Base-by-base conservation (phyloP, 2,113 vertebrate genomes). In the Pogonocichla stellata region DNA sequence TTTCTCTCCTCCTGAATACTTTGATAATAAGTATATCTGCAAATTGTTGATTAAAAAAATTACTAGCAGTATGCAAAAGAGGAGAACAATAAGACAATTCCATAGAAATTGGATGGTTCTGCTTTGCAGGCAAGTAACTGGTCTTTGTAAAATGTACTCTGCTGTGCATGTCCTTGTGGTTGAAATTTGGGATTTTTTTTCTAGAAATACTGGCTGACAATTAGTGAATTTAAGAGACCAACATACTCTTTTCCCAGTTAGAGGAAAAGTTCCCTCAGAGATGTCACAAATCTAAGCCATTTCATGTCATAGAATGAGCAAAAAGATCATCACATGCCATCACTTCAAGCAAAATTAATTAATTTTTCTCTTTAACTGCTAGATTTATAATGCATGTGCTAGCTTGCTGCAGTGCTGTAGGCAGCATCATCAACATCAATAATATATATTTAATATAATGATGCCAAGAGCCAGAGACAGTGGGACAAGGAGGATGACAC, bases 341-440 rank as follows among this genome's bases (percentile, higher is more conserved):
- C 86, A 64, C 61, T 81, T 67, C 65, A 65, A 90, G 74, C 45
- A 73, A 82, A 69, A 91, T 75, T 69, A 75, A 95, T 90, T 38
- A 38, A 38, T 38, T 38, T 38, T 88, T 51, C 69, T 84, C 65
- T 90, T 69, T 88, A 90, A 69, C 75, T 65, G 50, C 65, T 42
- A 45, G 64, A 86, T 93, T 85, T 88, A 80, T 92, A 84, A 94
- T 70, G 69, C 65, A 53, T 29, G 60, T 1, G 1, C 19, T 74
- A 69, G 29, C 75, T 88, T 87, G 82, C 88, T 92, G 56, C 57
- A 75, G 65, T 70, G 43, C 73, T 96, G 56, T 87, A 83, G 85
- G 51, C 69, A 74, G 80, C 85, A 74, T 43, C 53, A 54, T 92
- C 96, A 91, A 38, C 83, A 91, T 71, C 58, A 94, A 38, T 78